Base-by-base conservation (phyloP, 2,113 vertebrate species). In the Atractosteus spatula region DNA sequence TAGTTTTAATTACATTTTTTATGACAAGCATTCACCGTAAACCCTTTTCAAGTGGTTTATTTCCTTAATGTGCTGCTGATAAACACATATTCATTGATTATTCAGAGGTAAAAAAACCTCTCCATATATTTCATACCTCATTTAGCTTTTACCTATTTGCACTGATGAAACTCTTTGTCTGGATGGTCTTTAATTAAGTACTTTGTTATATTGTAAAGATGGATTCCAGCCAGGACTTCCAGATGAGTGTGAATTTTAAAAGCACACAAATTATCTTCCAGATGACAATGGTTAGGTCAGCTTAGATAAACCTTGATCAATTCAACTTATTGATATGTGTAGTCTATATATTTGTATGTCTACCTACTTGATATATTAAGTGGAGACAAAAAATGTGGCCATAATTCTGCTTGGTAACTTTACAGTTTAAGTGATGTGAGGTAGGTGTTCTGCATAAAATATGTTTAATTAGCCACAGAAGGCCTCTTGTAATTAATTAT, bases 261-360 rank as follows among this genome's bases (percentile, higher is more conserved):
- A 91, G 88, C 82, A 73, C 81, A 84, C 90, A 89, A 83, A 88
- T 89, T 89, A 77, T 83, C 77, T 87, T 90, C 88, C 85, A 78
- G 7, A 13, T 87, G 89, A 89, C 84, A 87, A 84, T 87, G 80
- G 83, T 68, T 81, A 81, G 80, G 86, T 90, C 91, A 87, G 89
- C 87, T 86, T 91, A 91, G 70, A 92, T 85, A 89, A 92, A 92
- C 54, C 81, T 4, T 77, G 63, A 75, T 87, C 89, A 83, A 93
- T 95, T 94, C 94, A 86, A 89, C 87, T 92, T 91, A 92, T 93
- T 92, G 84, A 5, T 51, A 7, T 51, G 47, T 29, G 29, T 29
- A 29, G 29, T 29, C 29, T 29, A 29, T 29, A 29, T 29, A 29
- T 29, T 29, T 29, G 29, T 29, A 29, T 29, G 29, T 29, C 29